Evolutionary conservation across 2,888 invertebrate genomes (phyloP), one percentile per base, ranked within the genome.

Genomic region (Biston stratarius): DNA sequence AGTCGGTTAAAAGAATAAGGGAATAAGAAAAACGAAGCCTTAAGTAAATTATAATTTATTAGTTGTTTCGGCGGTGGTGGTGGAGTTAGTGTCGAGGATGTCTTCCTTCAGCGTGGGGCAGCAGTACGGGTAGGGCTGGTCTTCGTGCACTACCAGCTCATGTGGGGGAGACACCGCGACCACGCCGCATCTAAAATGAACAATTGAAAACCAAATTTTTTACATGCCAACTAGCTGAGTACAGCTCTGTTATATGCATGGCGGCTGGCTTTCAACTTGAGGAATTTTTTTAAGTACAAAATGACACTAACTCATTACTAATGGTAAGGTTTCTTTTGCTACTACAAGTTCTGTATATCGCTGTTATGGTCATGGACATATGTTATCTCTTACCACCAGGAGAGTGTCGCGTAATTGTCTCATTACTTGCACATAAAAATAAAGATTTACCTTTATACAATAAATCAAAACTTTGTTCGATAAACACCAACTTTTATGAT

Each of bases 121-220:
- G 66, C 67, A 67, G 44, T 70, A 49, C 12, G 69, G 67, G 62
- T 71, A 70, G 0, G 69, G 70, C n/a, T 60, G 60, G 10, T 70
- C 68, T 40, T 52, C 34, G 48, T 70, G 67, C 47, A 65, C 72
- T 42, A 66, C 67, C 58, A 72, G 63, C 58, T 68, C 55, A 3
- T 47, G 49, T 0, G 72, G 72, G n/a, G 72, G 70, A 24, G 51
- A 6, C 0, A 58, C 72, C 9, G 56, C 58, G 3, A 24, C 69
- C n/a, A 67, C 34, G 0, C 71, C 71, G 15, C 71, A 71, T 10
- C 69, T 71, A 47, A 24, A 66, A 64, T 34, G 12, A 53, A 24
- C 51, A 15, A 15, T n/a, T 10, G 0, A 12, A 45, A 45, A 14
- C n/a, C n/a, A n/a, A 5, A 3, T 44, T 44, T 10, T 10, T 12